phyloP scores from a whole-genome alignment of 2,888 invertebrate genomes.

The Polydrusus cervinus region DNA sequence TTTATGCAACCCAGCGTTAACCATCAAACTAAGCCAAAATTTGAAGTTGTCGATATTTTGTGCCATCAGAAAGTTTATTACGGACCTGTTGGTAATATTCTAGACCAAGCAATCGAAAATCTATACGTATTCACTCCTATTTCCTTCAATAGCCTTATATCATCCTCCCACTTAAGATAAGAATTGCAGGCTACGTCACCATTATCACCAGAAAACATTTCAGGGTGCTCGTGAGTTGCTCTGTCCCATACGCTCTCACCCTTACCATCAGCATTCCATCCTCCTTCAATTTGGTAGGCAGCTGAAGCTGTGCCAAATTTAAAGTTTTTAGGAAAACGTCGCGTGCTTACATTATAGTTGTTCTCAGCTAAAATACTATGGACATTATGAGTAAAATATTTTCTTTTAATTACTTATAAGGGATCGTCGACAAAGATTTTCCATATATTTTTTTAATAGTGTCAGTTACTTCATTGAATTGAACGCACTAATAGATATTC shows the following conservation, averaged over 20 bases:
- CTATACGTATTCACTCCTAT: constrained; percentile 74
- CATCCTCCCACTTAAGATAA: constrained; percentile 78
- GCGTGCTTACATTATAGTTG: constrained; percentile 40
- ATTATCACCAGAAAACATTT: constrained; percentile 63
- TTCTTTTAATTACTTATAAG: no score
- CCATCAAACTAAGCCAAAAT: no score
- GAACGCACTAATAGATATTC: no score
- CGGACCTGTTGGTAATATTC: constrained; percentile 76
- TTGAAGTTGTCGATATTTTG: no score
- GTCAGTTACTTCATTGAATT: no score
- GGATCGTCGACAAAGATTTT: no score
- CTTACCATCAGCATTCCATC: constrained; percentile 59
- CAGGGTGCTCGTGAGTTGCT: constrained; percentile 25
- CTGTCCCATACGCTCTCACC: constrained; percentile 54
- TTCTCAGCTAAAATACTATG: constrained; percentile 23
- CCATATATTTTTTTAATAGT: no score
- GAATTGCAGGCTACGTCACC: constrained; percentile 81
- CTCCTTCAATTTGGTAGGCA: constrained; percentile 60
- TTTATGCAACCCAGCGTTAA: no score
- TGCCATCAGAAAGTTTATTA: constrained; percentile 50
- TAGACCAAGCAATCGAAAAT: constrained; percentile 78
- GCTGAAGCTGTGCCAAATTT: constrained; percentile 61
- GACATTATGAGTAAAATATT: no score
- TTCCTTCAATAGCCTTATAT: constrained; percentile 73
- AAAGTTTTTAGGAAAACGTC: constrained; percentile 49